These are phyloP conservation scores for Piscicola geometra DNA, from an alignment of 2,888 invertebrate genomes.

Conservation along the genomic window DNA sequence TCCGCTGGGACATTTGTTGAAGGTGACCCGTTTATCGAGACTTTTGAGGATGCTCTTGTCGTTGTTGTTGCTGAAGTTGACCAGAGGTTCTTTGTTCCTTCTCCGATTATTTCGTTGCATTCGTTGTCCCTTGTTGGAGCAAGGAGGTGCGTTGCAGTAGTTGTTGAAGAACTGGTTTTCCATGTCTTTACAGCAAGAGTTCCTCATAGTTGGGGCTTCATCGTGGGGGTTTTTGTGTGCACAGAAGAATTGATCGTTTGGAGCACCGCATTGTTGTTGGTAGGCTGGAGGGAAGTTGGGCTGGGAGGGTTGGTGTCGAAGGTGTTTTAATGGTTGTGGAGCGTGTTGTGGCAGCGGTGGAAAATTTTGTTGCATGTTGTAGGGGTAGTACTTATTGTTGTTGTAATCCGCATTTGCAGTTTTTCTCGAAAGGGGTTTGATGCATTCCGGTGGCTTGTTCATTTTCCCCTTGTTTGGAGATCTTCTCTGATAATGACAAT, in stretches of 20 bases:
- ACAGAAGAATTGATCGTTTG: too few relatives aligned
- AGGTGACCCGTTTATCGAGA: too few relatives aligned
- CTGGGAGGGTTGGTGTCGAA: not conserved
- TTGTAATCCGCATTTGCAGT: not conserved
- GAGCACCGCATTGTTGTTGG: too few relatives aligned
- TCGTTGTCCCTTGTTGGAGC: not conserved
- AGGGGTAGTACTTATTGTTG: not conserved
- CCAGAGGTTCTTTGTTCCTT: not conserved
- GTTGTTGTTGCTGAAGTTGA: conserved; percentile 7
- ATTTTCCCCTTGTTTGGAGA: not conserved
- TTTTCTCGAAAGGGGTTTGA: not conserved
- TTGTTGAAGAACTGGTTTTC: too few relatives aligned
- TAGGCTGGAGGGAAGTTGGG: too few relatives aligned
- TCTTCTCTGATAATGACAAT: not conserved
- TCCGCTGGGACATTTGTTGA: too few relatives aligned
- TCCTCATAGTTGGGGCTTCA: too few relatives aligned
- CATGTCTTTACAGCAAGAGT: too few relatives aligned
- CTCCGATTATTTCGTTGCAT: not conserved
- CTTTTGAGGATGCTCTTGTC: not conserved
- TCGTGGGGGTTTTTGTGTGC: too few relatives aligned
- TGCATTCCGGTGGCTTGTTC: not conserved
- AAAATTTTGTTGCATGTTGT: not conserved
- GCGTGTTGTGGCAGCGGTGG: not conserved
- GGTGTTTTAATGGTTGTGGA: not conserved
- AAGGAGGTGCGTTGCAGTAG: too few relatives aligned